Base-by-base conservation (phyloP, 2,888 invertebrate species). In the Trissolcus brochymenae region DNA sequence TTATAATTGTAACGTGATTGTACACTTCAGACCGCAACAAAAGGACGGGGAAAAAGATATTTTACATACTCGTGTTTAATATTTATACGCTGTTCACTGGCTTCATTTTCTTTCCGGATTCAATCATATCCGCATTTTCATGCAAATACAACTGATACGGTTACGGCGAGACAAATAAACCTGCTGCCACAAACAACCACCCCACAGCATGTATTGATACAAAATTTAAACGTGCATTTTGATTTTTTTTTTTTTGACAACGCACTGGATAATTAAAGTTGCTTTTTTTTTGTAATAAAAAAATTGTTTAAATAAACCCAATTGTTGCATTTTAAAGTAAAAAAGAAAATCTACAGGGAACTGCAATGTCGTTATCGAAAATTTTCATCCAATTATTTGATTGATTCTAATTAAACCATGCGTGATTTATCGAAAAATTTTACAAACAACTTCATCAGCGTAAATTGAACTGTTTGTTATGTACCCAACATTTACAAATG, bases 61-160 rank as follows among this genome's bases (percentile, higher is more conserved):
- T 77, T 68, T 68, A 64, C 68, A 64, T 49, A 46, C 59, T 29
- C 61, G 40, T 54, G 59, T 68, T 67, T 68, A 67, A 77, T 77
- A 71, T 78, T 77, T 77, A 72, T 73, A 73, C n/a, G 49, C 16
- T 56, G 65, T 71, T 68, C 64, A 51, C 56, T 14, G 62, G 41
- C 66, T 74, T 71, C 70, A 65, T 78, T 73, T 78, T 78, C 74
- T 68, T 78, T 78, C 68, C 66, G 70, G 53, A 78, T 74, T 78
- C 78, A 70, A 78, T 78, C 74, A 74, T 78, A 78, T 71, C 57
- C 74, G 62, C 57, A 66, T 78, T 78, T 74, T 78, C 74, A 74
- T 74, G 70, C 78, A 73, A 78, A 74, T 74, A 70, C 29, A 62
- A 62, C 67, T 71, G 74, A 78, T 78, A 74, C 54, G 51, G 66